Evolutionary conservation across 2,888 invertebrate genomes (phyloP), one percentile per base, ranked within the genome.

Genomic region (Brachynemurus nebulosus): DNA sequence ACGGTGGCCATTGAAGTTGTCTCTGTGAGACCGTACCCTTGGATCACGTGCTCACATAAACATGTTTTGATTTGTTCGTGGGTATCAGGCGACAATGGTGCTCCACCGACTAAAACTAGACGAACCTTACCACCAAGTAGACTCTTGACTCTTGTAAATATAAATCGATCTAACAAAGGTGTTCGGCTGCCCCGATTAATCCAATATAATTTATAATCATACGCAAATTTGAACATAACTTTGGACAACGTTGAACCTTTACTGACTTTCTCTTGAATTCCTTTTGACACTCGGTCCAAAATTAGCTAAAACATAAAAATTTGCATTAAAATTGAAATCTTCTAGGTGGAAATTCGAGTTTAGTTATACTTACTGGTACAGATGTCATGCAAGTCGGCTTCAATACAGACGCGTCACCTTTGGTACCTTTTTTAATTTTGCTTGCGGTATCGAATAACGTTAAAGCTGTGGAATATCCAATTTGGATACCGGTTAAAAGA

Each of bases 1-100:
- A 86, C 85, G 47, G 84, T 80, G 42, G 93, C 95, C 57, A 89
- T 89, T 1, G 95, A 93, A 52, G 89, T 86, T 12, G 96, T 93
- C 74, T 98, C 97, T 0, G 97, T 98, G 48, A 97, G 76, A 2
- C 97, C 97, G 67, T 97, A 97, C 41, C 96, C 97, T 60, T 91
- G 90, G 46, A 86, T 78, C 35, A 98, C 80, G 48, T 82, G 82
- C 48, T 86, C 81, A 64, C 95, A 93, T 50, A 97, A 74, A 61
- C 93, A 93, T 48, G 86, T 77, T 63, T 86, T 82, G 55, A 91
- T 85, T 69, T 95, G 93, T 60, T 86, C 78, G 64, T 97, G 96
- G 9, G 96, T 96, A 62, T 96, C 95, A 1, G 91, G 83, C 5
- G 92, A 86, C 16, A 98, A 71, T 1, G 97, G 97, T 17, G 98